phyloP scores from a whole-genome alignment of 2,888 invertebrate genomes.

The Arrhopalites spinosus region DNA sequence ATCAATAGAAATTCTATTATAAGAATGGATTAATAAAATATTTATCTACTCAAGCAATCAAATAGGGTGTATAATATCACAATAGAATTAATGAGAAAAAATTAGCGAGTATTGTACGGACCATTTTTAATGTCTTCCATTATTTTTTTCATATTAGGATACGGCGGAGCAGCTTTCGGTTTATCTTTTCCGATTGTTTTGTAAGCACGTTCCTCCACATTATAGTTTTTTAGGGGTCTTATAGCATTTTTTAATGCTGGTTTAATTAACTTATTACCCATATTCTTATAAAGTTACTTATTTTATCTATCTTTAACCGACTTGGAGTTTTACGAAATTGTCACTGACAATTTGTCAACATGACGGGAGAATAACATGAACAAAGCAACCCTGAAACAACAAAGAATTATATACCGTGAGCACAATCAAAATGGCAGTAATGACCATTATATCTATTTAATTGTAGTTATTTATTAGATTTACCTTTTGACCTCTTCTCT shows the following conservation, averaged over 20 bases:
- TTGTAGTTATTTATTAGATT: too few relatives aligned
- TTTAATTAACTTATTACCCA: conserved; percentile 19
- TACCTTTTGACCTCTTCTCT: too few relatives aligned
- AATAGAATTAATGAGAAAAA: conserved; percentile 30
- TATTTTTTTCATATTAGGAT: conserved; percentile 67
- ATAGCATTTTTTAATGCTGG: neutral
- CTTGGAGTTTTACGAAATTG: too few relatives aligned
- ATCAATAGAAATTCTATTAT: neutral
- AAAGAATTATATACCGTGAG: too few relatives aligned
- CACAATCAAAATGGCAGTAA: too few relatives aligned
- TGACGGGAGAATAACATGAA: too few relatives aligned
- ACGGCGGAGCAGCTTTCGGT: conserved; percentile 70
- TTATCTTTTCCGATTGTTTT: conserved; percentile 71
- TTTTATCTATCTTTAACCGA: too few relatives aligned
- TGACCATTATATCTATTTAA: too few relatives aligned
- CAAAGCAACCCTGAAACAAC: too few relatives aligned
- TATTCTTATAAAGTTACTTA: too few relatives aligned
- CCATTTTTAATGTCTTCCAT: conserved; percentile 68
- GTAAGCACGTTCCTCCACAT: conserved; percentile 77
- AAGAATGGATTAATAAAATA: neutral
- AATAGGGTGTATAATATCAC: conserved; percentile 26
- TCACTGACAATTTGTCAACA: too few relatives aligned
- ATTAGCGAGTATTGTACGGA: conserved; percentile 47
- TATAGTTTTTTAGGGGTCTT: conserved; percentile 66
- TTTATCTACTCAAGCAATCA: too few relatives aligned